phyloP scores from a whole-genome alignment of 2,113 vertebrate species.

The Daphoenositta chrysoptera region DNA sequence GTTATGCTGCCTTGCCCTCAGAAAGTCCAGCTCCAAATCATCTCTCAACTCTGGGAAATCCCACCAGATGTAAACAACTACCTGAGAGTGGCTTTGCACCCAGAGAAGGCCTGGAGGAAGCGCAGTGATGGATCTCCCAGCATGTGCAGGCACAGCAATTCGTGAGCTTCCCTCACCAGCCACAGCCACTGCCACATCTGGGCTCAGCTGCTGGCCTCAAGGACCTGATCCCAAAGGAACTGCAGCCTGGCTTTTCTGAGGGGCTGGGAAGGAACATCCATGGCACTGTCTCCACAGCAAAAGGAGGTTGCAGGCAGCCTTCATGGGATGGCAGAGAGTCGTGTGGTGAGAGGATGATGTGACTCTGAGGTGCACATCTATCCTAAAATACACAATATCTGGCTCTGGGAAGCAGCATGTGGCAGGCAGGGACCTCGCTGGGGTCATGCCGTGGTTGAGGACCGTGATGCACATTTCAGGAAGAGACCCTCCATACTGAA shows the following conservation, averaged over 20 bases:
- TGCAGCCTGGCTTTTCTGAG: background rate
- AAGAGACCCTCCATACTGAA: background rate
- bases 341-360: background rate
- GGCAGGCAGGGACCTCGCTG: background rate
- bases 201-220: background rate
- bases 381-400: background rate
- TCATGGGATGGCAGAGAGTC: fast-evolving
- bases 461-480: background rate
- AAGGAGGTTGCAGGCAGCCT: background rate
- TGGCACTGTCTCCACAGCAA: background rate
- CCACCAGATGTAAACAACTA: conserved; percentile 8
- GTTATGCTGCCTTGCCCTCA: background rate
- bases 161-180: fast-evolving
- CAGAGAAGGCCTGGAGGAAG: background rate
- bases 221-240: background rate
- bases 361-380: background rate
- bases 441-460: fast-evolving
- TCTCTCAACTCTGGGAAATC: conserved; percentile 10
- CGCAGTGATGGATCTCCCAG: background rate
- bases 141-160: fast-evolving
- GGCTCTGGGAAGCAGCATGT: background rate
- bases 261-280: fast-evolving
- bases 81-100: background rate
- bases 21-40: conserved; percentile 35
- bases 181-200: fast-evolving